A percentile compares a stretch with the other conserved stretches of the same genome.
These are phyloP conservation scores for Aegotheles bennettii DNA, from an alignment of 2,113 vertebrate species.

Conservation along the genomic window DNA sequence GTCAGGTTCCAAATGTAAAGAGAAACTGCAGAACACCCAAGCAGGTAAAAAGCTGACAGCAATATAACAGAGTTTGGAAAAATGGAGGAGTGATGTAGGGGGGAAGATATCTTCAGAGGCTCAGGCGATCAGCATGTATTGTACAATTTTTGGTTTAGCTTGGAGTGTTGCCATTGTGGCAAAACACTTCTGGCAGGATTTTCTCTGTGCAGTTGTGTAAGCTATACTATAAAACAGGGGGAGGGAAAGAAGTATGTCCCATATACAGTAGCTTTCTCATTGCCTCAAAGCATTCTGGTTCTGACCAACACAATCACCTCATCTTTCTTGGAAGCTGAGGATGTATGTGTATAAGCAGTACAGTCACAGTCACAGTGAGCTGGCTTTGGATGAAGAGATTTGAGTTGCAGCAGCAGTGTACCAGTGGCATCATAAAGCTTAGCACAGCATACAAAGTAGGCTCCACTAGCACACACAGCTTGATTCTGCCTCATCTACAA, in stretches of 20 bases:
- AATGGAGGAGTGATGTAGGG: neutral
- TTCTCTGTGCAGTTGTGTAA: neutral
- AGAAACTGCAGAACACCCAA: neutral
- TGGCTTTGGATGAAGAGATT: neutral
- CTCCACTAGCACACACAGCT: neutral
- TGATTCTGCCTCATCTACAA: neutral
- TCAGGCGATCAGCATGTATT: neutral
- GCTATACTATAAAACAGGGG: neutral
- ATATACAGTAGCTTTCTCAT: neutral
- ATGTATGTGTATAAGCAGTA: neutral
- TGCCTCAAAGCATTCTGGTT: neutral
- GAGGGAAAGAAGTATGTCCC: neutral
- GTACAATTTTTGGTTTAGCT: neutral
- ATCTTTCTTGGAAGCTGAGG: neutral
- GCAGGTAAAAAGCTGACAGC: neutral
- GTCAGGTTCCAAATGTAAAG: neutral
- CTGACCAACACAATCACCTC: neutral
- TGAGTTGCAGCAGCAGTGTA: neutral
- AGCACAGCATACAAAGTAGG: neutral
- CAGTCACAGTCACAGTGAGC: neutral
- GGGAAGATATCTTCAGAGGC: neutral
- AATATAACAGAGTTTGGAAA: neutral
- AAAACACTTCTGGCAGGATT: neutral
- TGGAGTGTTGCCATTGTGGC: neutral
- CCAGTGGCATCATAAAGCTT: neutral